A percentile compares a stretch with the other conserved stretches of the same genome.
phyloP scores from a whole-genome alignment of 2,113 vertebrate species.

The Leptobrachium ailaonicum region DNA sequence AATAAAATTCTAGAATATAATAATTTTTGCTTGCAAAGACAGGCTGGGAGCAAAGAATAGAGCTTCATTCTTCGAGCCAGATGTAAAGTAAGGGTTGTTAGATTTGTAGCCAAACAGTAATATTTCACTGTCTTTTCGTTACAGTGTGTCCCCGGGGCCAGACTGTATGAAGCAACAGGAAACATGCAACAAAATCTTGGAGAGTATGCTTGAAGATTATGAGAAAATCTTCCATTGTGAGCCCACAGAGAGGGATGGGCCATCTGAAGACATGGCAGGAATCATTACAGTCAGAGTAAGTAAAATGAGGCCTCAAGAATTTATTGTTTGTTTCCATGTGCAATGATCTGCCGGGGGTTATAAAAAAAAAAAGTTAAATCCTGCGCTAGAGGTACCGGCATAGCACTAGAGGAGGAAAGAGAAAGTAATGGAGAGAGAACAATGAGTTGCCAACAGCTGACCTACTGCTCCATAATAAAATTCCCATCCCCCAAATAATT shows the following conservation, averaged over 20 bases:
- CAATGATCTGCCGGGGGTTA: neutral
- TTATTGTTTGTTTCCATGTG: slow-evolving; percentile 31
- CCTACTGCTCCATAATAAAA: too few species aligned
- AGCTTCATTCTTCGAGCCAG: too few species aligned
- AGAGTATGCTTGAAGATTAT: slow-evolving; percentile 83
- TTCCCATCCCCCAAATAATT: too few species aligned
- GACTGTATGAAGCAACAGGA: slow-evolving; percentile 85
- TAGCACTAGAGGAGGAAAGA: too few species aligned
- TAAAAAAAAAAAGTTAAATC: neutral
- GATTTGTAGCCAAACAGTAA: too few species aligned
- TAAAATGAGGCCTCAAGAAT: slow-evolving; percentile 43
- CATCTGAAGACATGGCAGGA: slow-evolving; percentile 60
- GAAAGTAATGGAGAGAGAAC: too few species aligned
- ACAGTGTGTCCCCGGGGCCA: slow-evolving; percentile 78
- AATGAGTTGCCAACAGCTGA: too few species aligned
- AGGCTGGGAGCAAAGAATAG: too few species aligned
- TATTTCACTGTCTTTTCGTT: slow-evolving; percentile 36
- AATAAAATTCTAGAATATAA: too few species aligned
- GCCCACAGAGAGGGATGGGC: slow-evolving; percentile 53
- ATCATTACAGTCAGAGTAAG: slow-evolving; percentile 80
- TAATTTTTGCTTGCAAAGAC: too few species aligned
- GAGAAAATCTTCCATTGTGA: slow-evolving; percentile 73
- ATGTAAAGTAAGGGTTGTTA: too few species aligned
- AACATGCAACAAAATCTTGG: slow-evolving; percentile 86
- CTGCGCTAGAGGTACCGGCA: too few species aligned